Base-by-base conservation (phyloP, 1,140 invertebrate genomes). In the Homalodisca vitripennis region DNA sequence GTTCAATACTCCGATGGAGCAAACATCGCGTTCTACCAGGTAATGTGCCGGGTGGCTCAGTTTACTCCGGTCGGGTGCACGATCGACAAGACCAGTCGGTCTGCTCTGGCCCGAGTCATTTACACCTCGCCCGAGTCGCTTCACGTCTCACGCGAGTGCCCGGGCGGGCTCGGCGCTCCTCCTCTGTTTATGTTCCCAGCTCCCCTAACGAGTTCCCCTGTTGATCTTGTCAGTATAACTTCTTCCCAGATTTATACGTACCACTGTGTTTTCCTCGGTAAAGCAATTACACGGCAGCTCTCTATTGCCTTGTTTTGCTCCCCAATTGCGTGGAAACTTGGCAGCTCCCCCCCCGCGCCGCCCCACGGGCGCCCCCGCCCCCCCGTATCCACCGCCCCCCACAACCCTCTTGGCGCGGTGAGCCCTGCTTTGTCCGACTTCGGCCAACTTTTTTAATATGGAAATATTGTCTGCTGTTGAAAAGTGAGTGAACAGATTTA, bases 401-500 rank as follows among this genome's bases (percentile, higher is more conserved):
- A 6, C 48, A 13, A 53, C 55, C 29, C 55, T n/a, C n/a, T n/a
- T n/a, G n/a, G n/a, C n/a, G n/a, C n/a, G n/a, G n/a, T n/a, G n/a
- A n/a, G n/a, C n/a, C n/a, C n/a, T n/a, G n/a, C n/a, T n/a, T n/a
- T n/a, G n/a, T n/a, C n/a, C n/a, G n/a, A n/a, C n/a, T 6, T 12
- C 55, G 24, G 55, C 55, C 26, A 60, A 60, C 55, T 60, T 60
- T 60, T 60, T 60, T 60, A 60, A 60, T 60, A 60, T 60, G 55
- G 55, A 60, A 60, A 60, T 60, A 60, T 60, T 27, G 55, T 60
- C 48, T 53, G 48, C 12, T n/a, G n/a, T n/a, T n/a, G n/a, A n/a
- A 17, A 41, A 41, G 34, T 41, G 34, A 41, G 34, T 17, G 48
- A 51, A 51, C 48, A 51, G 48, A 51, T n/a, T 51, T 22, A 41